These are phyloP conservation scores for Alca torda DNA, from an alignment of 2,797 vertebrate species.

Conservation along the genomic window DNA sequence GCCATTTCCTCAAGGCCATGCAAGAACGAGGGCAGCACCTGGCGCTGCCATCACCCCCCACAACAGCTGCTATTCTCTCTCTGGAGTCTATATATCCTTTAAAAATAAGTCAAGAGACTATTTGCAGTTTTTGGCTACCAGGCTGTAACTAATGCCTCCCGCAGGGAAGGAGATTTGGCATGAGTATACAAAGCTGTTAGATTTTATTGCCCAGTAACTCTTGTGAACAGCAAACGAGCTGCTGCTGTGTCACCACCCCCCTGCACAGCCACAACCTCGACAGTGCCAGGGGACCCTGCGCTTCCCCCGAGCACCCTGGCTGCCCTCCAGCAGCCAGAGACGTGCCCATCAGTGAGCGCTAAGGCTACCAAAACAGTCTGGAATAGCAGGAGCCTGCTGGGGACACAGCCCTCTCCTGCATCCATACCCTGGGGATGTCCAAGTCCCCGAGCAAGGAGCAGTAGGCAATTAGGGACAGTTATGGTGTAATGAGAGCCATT, in stretches of 20 bases:
- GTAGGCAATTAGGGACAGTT: neutral
- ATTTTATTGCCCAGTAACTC: neutral
- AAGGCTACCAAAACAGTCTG: neutral
- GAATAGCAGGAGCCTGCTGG: neutral
- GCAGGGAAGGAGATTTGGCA: neutral
- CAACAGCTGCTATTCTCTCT: neutral
- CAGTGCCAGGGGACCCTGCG: neutral
- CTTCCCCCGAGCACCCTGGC: neutral
- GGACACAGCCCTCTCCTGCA: neutral
- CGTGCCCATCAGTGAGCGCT: neutral
- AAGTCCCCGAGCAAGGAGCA: neutral
- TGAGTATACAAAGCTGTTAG: neutral
- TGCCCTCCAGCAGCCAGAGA: neutral
- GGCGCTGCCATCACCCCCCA: fast-evolving
- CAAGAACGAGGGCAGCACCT: fast-evolving
- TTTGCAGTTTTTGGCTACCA: neutral
- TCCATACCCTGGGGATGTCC: neutral
- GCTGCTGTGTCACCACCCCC: neutral
- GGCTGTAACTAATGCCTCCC: neutral
- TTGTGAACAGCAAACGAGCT: neutral
- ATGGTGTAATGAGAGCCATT: fast-evolving
- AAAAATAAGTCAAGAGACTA: neutral
- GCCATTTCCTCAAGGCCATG: neutral
- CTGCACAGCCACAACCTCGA: fast-evolving
- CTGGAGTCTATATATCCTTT: neutral